Evolutionary conservation across 1,140 invertebrate species (phyloP), one percentile per base, ranked within the genome.

Genomic region (Drosophila subobscura): DNA sequence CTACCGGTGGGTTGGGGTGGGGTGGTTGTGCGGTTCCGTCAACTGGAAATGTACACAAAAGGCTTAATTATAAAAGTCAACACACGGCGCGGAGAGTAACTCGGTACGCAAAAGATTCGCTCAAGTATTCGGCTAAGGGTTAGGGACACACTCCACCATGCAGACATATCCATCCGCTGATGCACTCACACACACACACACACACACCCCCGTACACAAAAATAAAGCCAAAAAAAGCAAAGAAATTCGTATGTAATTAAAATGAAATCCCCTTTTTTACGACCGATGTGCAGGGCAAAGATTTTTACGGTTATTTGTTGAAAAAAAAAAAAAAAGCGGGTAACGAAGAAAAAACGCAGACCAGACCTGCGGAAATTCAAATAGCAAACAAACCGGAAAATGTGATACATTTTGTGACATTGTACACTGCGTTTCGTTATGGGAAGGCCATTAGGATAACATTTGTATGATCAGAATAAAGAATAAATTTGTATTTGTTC

Each of bases 41-140:
- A 86, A 72, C 81, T 86, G 81, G 77, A 86, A 86, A 88, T 75
- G 80, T 79, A 81, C 73, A 86, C 81, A 86, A 86, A 86, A 67
- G 77, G 73, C 81, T 86, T 86, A 86, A 86, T 86, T 86, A 86
- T 88, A 86, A 86, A 88, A 85, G 81, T 85, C 81, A 85, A 85
- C 81, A 86, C 42, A 64, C 47, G 56, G 61, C 27, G 37, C 27
- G 37, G 7, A 40, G 50, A 66, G 49, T 55, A 37, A 8, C 29
- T 12, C 33, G 3, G 44, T 53, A 55, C 46, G 46, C 45, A 37
- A 70, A 54, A 53, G 42, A 53, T 55, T 51, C 57, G 51, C 57
- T 46, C n/a, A 33, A 42, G 50, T 3, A 8, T 33, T 8, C 7
- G 33, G 50, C 50, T 27, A 51, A 37, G 57, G 77, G 54, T 41